Percentiles rank a stretch among this genome's conserved stretches.
phyloP scores from a whole-genome alignment of 2,113 vertebrate genomes.

The Lasiurus cinereus region DNA sequence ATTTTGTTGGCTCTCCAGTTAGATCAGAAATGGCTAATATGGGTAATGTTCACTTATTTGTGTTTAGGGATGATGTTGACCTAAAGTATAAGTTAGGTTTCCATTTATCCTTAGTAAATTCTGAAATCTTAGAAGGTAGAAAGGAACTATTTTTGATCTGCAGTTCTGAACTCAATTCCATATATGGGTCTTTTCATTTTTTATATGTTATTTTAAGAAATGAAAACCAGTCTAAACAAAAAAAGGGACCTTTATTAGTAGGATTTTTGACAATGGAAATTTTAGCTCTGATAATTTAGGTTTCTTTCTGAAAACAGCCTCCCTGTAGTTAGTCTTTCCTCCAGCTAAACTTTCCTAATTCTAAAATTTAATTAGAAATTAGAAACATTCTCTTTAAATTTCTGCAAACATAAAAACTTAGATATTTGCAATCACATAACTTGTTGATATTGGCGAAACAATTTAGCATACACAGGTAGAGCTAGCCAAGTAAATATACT shows the following conservation, averaged over 20 bases:
- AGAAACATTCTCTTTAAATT: constrained; percentile 46
- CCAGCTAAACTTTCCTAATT: constrained; percentile 34
- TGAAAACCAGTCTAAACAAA: not conserved
- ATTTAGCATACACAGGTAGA: constrained; percentile 9
- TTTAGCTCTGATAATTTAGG: not conserved
- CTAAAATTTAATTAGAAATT: constrained; percentile 52
- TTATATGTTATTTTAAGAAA: constrained; percentile 32
- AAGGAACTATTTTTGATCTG: constrained; percentile 22
- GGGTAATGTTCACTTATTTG: not conserved
- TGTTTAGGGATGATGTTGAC: not conserved
- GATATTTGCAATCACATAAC: not conserved
- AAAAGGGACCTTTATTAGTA: not conserved
- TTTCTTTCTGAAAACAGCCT: not conserved
- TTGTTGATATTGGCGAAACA: constrained; percentile 45
- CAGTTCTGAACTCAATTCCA: not conserved
- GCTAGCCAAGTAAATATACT: not conserved
- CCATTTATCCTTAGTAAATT: constrained; percentile 14
- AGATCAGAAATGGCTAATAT: not conserved
- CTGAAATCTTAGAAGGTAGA: constrained; percentile 16
- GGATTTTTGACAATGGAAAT: not conserved
- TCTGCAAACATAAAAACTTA: constrained; percentile 39
- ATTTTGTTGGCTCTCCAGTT: constrained; percentile 24
- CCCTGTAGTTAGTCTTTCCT: not conserved
- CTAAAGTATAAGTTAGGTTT: constrained; percentile 7
- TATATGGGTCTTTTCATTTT: not conserved